Conservation (phyloP, 2,113 vertebrate genomes). For the Centropus unirufus region DNA sequence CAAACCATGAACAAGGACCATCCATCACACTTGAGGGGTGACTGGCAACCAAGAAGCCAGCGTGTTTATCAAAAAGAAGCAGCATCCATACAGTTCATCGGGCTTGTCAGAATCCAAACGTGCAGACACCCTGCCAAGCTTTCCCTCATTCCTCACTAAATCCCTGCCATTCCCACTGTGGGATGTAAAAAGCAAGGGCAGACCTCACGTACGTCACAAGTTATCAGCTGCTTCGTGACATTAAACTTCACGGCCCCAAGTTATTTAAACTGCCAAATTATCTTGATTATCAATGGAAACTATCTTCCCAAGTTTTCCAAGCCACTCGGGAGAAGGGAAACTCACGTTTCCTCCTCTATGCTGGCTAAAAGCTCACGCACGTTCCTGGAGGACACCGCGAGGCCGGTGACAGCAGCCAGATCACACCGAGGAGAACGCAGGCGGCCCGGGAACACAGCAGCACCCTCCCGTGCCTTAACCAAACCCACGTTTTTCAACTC, state of each 20-base stretch:
- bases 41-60: neutral
- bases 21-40: neutral
- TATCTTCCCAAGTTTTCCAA: neutral
- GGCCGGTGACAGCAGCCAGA: neutral
- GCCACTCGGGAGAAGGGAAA: neutral
- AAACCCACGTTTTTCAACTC: fast-evolving
- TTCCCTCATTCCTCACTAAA: neutral
- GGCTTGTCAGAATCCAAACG: fast-evolving
- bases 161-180: neutral
- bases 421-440: no score
- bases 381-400: neutral
- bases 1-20: neutral
- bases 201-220: neutral
- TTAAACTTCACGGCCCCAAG: neutral
- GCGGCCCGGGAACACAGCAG: neutral
- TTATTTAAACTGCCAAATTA: neutral
- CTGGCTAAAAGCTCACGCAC: neutral
- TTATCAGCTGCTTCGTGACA: neutral
- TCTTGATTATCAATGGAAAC: neutral
- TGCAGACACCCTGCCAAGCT: neutral
- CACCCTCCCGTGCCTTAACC: neutral
- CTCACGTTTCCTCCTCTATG: neutral
- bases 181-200: neutral
- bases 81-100: neutral
- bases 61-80: neutral